Evolutionary conservation across 2,113 vertebrate genomes (phyloP).

Genomic region (Corythoichthys intestinalis): DNA sequence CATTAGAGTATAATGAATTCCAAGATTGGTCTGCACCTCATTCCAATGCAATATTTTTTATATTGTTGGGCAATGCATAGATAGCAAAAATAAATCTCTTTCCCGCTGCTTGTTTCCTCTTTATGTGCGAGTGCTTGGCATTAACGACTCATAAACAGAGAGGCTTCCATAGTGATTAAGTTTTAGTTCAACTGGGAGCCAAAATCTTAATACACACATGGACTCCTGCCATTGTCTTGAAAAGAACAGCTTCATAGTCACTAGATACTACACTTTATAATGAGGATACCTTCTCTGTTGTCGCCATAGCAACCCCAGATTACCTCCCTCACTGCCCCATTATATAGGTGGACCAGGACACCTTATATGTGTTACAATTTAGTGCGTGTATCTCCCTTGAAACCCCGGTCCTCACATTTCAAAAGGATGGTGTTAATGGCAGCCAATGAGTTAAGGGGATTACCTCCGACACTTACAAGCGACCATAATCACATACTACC

Average conservation of each 20-base stretch:
- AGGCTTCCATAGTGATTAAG: not conserved
- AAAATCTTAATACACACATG: not conserved
- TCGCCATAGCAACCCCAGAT: conserved; percentile 3
- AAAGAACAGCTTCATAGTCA: not conserved
- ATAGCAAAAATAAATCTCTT: not conserved
- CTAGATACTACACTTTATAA: not conserved
- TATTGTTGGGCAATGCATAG: not conserved
- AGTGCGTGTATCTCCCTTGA: not conserved
- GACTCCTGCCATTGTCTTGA: not conserved
- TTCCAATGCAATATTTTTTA: not conserved
- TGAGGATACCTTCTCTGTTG: not conserved
- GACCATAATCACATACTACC: not conserved
- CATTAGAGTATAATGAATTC: not conserved
- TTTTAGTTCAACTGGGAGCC: not conserved
- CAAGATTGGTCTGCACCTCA: not conserved
- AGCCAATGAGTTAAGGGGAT: too few relatives aligned
- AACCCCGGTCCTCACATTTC: too few relatives aligned
- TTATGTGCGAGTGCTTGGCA: not conserved
- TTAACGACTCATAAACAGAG: not conserved
- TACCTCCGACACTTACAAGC: not conserved
- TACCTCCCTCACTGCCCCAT: not conserved
- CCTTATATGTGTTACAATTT: not conserved
- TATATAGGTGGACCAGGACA: not conserved
- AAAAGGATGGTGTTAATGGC: too few relatives aligned
- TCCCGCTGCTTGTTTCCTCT: too few relatives aligned